phyloP scores from a whole-genome alignment of 64 coral and sea anemone species.

The Dendronephthya gigantea region DNA sequence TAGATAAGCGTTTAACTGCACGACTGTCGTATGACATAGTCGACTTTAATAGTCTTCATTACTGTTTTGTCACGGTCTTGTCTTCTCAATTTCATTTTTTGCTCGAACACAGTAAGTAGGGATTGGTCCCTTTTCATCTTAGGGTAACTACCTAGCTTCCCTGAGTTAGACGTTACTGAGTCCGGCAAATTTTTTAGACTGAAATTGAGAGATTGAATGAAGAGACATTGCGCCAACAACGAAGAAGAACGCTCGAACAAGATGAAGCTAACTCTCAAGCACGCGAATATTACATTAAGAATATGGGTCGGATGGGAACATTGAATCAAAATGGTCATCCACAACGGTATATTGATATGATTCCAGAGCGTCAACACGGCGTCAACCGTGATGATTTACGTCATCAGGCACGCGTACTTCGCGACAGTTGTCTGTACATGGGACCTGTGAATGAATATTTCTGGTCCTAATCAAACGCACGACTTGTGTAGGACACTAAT shows the following conservation, averaged over 20 bases:
- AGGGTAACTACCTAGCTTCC: too few relatives aligned
- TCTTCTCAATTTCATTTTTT: too few relatives aligned
- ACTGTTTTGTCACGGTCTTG: too few relatives aligned
- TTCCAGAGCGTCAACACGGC: slow-evolving; percentile 52
- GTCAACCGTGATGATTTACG: slow-evolving; percentile 74
- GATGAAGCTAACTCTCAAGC: background rate
- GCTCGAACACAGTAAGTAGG: too few relatives aligned
- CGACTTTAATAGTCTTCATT: too few relatives aligned
- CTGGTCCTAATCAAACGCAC: slow-evolving; percentile 26
- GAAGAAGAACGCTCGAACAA: background rate
- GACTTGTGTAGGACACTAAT: background rate
- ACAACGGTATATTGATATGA: slow-evolving; percentile 80
- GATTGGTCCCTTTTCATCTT: too few relatives aligned
- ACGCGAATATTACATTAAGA: slow-evolving; percentile 4
- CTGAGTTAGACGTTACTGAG: too few relatives aligned
- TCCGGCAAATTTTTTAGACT: background rate
- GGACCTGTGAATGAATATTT: slow-evolving; percentile 87
- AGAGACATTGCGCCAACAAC: background rate
- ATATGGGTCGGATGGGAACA: slow-evolving; percentile 57
- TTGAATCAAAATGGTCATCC: slow-evolving; percentile 46
- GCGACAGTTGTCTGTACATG: slow-evolving; percentile 75
- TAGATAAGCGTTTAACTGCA: too few relatives aligned
- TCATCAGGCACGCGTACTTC: slow-evolving; percentile 71
- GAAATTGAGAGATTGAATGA: background rate
- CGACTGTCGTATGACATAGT: too few relatives aligned